These are phyloP conservation scores for Berghia stephanieae DNA, from an alignment of 1,140 invertebrate species.

Conservation along the genomic window DNA sequence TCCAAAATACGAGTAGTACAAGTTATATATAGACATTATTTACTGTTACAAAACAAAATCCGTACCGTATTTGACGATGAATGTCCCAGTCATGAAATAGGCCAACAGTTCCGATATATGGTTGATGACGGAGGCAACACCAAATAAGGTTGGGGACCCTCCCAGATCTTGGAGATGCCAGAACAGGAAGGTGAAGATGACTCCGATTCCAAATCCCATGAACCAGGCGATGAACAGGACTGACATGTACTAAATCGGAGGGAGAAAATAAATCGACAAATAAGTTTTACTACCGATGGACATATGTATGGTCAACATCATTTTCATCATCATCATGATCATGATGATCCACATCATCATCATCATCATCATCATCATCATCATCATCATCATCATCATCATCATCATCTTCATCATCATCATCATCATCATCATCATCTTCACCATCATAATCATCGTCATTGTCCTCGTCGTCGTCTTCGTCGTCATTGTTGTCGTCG, in stretches of 20 bases:
- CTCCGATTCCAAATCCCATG: constrained; percentile 99
- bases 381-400: background rate
- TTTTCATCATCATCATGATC: background rate
- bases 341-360: too few relatives aligned
- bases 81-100: constrained; percentile 96
- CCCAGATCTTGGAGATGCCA: constrained; percentile 98
- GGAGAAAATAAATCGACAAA: background rate
- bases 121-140: constrained; percentile 97
- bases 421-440: too few relatives aligned
- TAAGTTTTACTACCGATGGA: background rate
- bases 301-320: background rate
- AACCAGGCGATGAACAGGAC: constrained; percentile 98
- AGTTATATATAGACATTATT: too few relatives aligned
- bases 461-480: too few relatives aligned
- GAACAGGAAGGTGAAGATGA: constrained; percentile 99
- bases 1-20: too few relatives aligned
- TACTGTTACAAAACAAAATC: too few relatives aligned
- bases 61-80: constrained; percentile 74
- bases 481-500: too few relatives aligned
- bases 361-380: constrained; percentile 11
- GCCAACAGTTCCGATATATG: constrained; percentile 98
- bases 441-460: too few relatives aligned
- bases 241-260: constrained; percentile 63
- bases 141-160: constrained; percentile 96
- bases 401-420: constrained; percentile 12